Conservation (phyloP, 2,113 vertebrate species). For the Thinocorus orbignyianus region DNA sequence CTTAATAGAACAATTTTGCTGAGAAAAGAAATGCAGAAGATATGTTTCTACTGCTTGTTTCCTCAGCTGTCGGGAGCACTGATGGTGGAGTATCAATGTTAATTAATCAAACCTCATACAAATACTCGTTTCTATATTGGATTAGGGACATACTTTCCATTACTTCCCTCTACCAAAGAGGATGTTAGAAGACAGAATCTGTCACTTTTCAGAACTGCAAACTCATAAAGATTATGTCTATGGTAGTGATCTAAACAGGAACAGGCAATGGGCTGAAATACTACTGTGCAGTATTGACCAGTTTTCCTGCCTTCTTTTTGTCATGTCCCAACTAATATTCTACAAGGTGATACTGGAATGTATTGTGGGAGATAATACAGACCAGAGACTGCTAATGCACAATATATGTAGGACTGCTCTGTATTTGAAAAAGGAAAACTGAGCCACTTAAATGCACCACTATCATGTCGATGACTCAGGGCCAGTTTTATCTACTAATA, state of each 20-base stretch:
- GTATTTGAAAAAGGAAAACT: neutral
- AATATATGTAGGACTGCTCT: neutral
- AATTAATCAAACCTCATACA: neutral
- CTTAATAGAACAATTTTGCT: neutral
- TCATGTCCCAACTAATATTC: neutral
- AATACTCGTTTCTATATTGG: neutral
- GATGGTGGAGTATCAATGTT: neutral
- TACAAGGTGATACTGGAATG: neutral
- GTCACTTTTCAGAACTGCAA: neutral
- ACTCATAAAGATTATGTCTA: neutral
- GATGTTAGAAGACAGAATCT: neutral
- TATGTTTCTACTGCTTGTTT: neutral
- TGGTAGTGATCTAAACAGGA: neutral
- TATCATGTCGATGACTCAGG: neutral
- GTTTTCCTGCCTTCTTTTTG: neutral
- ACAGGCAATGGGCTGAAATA: neutral
- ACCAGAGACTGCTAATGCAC: neutral
- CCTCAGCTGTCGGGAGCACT: neutral
- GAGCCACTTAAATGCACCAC: neutral
- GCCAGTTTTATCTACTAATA: neutral
- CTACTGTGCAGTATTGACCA: neutral
- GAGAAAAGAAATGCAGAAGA: neutral
- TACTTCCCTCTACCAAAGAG: neutral
- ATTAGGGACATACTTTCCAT: neutral
- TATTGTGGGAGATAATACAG: neutral